Evolutionary conservation across 2,797 vertebrate species (phyloP), one percentile per base, ranked within the genome.

Genomic region (Gouania willdenowi): DNA sequence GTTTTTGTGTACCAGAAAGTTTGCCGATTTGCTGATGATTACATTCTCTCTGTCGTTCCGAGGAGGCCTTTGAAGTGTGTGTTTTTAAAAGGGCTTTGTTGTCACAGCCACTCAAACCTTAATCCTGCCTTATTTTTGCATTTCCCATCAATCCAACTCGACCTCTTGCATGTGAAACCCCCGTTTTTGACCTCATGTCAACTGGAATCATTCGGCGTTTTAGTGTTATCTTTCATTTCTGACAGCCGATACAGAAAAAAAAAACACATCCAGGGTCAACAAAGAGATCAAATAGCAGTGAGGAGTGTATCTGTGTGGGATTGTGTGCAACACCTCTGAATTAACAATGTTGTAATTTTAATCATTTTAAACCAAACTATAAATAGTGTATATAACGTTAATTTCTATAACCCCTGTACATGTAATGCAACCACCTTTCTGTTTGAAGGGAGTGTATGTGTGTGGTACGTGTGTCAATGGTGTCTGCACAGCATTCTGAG

Each of bases 361-460:
- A 82, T 85, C 80, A 85, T 89, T 86, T 87, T 77, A 78, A 86
- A 69, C 79, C 51, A 75, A 88, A 77, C 60, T 89, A 86, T 89
- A 90, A 89, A 88, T 90, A 89, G 81, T 90, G 89, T 90, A 90
- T 82, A 91, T 84, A 89, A 78, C 67, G 78, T 87, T 82, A 5
- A 80, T 87, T 92, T 93, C 80, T 95, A 88, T 94, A 89, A 91
- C 87, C 92, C n/a, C 75, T 90, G 89, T 92, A 89, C 90, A 84
- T 90, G 85, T 95, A 92, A 92, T 91, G 87, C 85, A 95, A 95
- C 93, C 92, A 97, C 92, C 93, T 94, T 95, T 94, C 93, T 90
- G 89, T 86, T 84, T 26, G 92, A 93, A 91, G 87, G 92, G 94
- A 92, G 92, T 93, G 39, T 53, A 89, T 91, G 93, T 89, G 91